Evolutionary conservation across 2,888 invertebrate species (phyloP), one percentile per base, ranked within the genome.

Genomic region (Stegana nigrithorax): DNA sequence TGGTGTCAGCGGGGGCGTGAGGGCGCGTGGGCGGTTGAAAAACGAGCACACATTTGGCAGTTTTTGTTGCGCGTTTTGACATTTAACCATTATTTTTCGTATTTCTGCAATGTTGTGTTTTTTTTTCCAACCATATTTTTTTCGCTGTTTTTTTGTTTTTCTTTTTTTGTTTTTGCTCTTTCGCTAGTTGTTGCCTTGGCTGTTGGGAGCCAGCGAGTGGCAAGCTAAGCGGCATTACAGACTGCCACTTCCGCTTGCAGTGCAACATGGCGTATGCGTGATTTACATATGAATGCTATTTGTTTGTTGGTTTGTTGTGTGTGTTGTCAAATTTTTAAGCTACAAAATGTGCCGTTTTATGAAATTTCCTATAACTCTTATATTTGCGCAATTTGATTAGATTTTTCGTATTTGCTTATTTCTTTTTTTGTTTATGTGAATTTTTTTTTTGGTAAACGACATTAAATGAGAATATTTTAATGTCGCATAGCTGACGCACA

Each of bases 221-320:
- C n/a, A n/a, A n/a, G n/a, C n/a, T n/a, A n/a, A n/a, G n/a, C n/a
- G n/a, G n/a, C n/a, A n/a, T n/a, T n/a, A n/a, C n/a, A n/a, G n/a
- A n/a, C n/a, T 23, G 21, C 36, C 32, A 55, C 21, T 55, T 39
- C 58, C 58, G 51, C 25, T 51, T 39, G 55, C 42, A 32, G 62
- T 47, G 25, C 44, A 23, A 45, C 32, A 29, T 26, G 32, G 47
- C 23, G 53, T 63, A 45, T 55, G 60, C 45, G 55, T 65, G 69
- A 75, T 73, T 78, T 70, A 67, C 73, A 73, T 79, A 67, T 71
- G 66, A 72, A 71, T 71, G 67, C 60, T 59, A 69, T 66, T 66
- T 69, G 68, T 72, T 73, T 73, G 69, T 53, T n/a, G 6, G 21
- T 61, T 58, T 26, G 62, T 21, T 32, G 64, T 61, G 17, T 59